Conservation (phyloP, 2,113 vertebrate species). For the Serilophus lunatus region DNA sequence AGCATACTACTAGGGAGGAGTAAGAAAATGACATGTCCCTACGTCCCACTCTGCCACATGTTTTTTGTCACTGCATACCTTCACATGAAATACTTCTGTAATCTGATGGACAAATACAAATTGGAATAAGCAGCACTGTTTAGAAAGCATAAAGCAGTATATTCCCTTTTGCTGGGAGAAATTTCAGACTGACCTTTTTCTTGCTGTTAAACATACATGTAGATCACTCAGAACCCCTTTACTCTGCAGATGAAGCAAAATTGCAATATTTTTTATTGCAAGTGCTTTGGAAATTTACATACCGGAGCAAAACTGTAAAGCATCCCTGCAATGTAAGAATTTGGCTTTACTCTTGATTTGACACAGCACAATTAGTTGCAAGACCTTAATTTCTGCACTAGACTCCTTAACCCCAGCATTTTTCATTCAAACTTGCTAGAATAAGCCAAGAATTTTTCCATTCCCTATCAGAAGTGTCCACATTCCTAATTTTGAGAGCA, state of each 20-base stretch:
- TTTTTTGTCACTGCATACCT: neutral
- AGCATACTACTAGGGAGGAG: neutral
- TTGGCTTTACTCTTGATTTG: neutral
- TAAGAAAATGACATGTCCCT: neutral
- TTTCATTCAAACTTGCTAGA: neutral
- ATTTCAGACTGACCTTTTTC: neutral
- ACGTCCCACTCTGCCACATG: fast-evolving
- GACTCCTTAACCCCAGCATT: neutral
- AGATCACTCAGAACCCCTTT: neutral
- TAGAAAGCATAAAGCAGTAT: neutral
- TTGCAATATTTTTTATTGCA: neutral
- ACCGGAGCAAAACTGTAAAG: neutral
- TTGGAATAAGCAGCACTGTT: neutral
- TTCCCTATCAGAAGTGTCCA: neutral
- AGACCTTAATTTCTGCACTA: neutral
- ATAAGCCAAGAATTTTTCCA: neutral
- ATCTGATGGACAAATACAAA: neutral
- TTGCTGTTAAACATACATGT: neutral
- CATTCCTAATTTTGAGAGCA: neutral
- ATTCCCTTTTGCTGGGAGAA: neutral
- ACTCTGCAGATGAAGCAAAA: neutral
- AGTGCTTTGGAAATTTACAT: neutral
- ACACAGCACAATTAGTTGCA: neutral
- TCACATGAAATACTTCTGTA: neutral
- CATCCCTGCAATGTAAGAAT: neutral